These are phyloP conservation scores for Chymomyza amoena DNA, from an alignment of 2,888 invertebrate species.

Conservation along the genomic window DNA sequence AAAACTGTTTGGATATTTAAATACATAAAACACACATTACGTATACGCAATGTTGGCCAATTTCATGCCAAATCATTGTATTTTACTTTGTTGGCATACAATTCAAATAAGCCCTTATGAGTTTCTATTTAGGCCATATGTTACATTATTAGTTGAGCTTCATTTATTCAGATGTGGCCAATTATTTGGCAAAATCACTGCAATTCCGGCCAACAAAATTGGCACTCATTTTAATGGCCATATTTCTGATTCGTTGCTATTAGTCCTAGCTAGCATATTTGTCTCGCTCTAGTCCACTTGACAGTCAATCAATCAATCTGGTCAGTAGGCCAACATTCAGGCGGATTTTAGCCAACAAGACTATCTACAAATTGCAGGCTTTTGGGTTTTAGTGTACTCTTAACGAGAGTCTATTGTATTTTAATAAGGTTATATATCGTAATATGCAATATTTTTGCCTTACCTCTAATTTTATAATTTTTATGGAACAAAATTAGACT, in stretches of 20 bases:
- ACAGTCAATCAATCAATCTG: slow-evolving; percentile 58
- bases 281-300: slow-evolving; percentile 30
- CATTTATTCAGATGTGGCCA: slow-evolving; percentile 22
- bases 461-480: too few species aligned
- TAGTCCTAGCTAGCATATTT: slow-evolving; percentile 1
- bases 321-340: slow-evolving; percentile 16
- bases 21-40: slow-evolving; percentile 41
- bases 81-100: background rate
- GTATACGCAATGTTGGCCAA: slow-evolving; percentile 44
- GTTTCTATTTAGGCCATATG: background rate
- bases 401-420: slow-evolving; percentile 20
- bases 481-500: too few species aligned
- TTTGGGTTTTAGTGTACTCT: slow-evolving; percentile 20
- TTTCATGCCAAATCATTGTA: slow-evolving; percentile 8
- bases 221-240: slow-evolving; percentile 36
- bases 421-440: slow-evolving; percentile 32
- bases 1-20: background rate
- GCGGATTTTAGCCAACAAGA: background rate
- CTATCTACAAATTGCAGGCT: slow-evolving; percentile 48
- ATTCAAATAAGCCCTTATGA: slow-evolving; percentile 1
- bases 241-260: background rate
- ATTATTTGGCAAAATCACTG: slow-evolving; percentile 31
- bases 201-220: slow-evolving; percentile 50
- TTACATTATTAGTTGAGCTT: slow-evolving; percentile 37
- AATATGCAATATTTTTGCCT: background rate